Percentiles rank a stretch among this genome's conserved stretches.
These are phyloP conservation scores for Apodemia mormo DNA, from an alignment of 2,888 invertebrate species.

Conservation along the genomic window DNA sequence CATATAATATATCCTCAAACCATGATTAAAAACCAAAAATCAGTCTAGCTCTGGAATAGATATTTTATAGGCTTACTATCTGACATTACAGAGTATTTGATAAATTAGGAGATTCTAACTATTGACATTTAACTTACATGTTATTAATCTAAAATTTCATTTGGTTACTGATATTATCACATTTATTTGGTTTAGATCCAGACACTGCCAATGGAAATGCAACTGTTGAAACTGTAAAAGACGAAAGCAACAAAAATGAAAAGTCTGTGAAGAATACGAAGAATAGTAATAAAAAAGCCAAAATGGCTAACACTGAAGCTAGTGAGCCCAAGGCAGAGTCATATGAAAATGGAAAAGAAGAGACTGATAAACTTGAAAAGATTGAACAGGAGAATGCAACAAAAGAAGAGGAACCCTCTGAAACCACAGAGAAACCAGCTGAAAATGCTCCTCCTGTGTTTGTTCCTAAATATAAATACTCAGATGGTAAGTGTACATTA, in stretches of 20 bases:
- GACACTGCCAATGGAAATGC: conserved; percentile 72
- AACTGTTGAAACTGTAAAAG: conserved; percentile 60
- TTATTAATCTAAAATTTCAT: conserved; percentile 21
- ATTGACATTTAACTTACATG: too few relatives aligned
- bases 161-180: conserved; percentile 8
- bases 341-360: conserved; percentile 74
- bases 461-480: conserved; percentile 72
- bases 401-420: conserved; percentile 39
- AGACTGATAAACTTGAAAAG: conserved; percentile 74
- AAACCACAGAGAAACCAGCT: conserved; percentile 30
- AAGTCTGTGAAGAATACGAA: conserved; percentile 64
- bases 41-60: too few relatives aligned
- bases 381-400: conserved; percentile 52
- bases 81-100: too few relatives aligned
- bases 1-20: too few relatives aligned
- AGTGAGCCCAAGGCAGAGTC: conserved; percentile 54
- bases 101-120: too few relatives aligned
- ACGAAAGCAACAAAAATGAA: conserved; percentile 73
- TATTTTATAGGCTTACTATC: too few relatives aligned
- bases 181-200: conserved; percentile 49
- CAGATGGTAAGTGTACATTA: conserved; percentile 52
- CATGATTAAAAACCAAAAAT: too few relatives aligned
- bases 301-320: conserved; percentile 58
- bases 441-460: conserved; percentile 44
- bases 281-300: conserved; percentile 62